These are phyloP conservation scores for Dendrocopos noguchii DNA, from an alignment of 2,113 vertebrate genomes.

Conservation along the genomic window DNA sequence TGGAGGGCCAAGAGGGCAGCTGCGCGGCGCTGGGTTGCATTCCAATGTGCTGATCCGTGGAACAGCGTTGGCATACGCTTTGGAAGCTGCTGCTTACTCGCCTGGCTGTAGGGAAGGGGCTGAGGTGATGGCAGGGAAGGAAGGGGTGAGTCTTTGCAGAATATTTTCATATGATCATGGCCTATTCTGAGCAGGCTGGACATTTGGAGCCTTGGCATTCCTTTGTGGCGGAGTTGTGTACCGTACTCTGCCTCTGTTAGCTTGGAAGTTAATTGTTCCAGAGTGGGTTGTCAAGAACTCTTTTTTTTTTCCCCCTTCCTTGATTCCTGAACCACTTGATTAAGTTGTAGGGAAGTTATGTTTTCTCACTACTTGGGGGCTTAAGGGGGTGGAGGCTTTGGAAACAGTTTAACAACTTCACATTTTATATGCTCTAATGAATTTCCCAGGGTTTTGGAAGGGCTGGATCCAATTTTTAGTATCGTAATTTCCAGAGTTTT, in stretches of 20 bases:
- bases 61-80: constrained; percentile 53
- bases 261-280: not conserved
- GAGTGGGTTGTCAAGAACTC: not conserved
- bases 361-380: constrained; percentile 53
- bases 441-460: constrained; percentile 63
- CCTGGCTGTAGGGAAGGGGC: constrained; percentile 56
- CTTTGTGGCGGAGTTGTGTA: not conserved
- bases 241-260: not conserved
- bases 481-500: constrained; percentile 50
- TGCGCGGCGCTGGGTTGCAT: constrained; percentile 21
- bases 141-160: constrained; percentile 44
- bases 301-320: not conserved
- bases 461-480: constrained; percentile 3
- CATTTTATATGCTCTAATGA: constrained; percentile 62
- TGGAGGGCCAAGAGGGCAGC: constrained; percentile 65
- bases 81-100: constrained; percentile 61
- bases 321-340: not conserved
- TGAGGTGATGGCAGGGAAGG: constrained; percentile 63
- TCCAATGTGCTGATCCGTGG: constrained; percentile 62
- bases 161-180: not conserved
- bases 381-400: constrained; percentile 56
- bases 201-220: not conserved
- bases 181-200: constrained; percentile 8
- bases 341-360: constrained; percentile 16
- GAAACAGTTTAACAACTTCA: constrained; percentile 39